Base-by-base conservation (phyloP, 2,113 vertebrate species). In the Anser brachyrhynchus region DNA sequence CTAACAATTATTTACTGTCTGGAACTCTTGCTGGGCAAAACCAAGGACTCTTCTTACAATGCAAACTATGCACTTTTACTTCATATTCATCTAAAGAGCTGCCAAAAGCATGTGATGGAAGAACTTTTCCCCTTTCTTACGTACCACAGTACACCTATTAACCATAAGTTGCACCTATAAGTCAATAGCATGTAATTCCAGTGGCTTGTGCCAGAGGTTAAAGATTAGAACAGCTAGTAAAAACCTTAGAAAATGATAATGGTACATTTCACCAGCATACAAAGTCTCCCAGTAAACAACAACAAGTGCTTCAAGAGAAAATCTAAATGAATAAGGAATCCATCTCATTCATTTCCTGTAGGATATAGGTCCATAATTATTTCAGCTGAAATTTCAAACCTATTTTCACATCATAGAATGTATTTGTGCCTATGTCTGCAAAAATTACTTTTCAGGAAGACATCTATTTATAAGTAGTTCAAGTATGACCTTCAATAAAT, bases 361-460 rank as follows among this genome's bases (percentile, higher is more conserved):
- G 41, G 35, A 28, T 21, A 8, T 0, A 44, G 18, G 49, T 10
- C 31, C 19, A 2, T 29, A 66, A 8, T 46, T 54, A 54, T 6
- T 54, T 13, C 73, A 46, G 62, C 66, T 79, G 59, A 76, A 73
- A 85, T 46, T 66, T 13, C 74, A 84, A 78, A 26, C 33, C 49
- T 58, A 4, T 39, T 84, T 87, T 61, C 33, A 21, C 44, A 62
- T 41, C 57, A 26, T 26, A 62, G 21, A 37, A 72, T 1, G 5
- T 3, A 61, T 81, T 65, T 78, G 55, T 33, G 81, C 35, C 90
- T 74, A 28, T 64, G 86, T 79, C 89, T 94, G 52, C 80, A 91
- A 52, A 52, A 92, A 93, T 64, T 39, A 64, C 86, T 94, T 84
- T 64, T 72, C 95, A 88, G 89, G 90, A 94, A 94, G 39, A 39